Evolutionary conservation across 2,113 vertebrate species (phyloP).

Genomic region (Halichoeres trimaculatus): DNA sequence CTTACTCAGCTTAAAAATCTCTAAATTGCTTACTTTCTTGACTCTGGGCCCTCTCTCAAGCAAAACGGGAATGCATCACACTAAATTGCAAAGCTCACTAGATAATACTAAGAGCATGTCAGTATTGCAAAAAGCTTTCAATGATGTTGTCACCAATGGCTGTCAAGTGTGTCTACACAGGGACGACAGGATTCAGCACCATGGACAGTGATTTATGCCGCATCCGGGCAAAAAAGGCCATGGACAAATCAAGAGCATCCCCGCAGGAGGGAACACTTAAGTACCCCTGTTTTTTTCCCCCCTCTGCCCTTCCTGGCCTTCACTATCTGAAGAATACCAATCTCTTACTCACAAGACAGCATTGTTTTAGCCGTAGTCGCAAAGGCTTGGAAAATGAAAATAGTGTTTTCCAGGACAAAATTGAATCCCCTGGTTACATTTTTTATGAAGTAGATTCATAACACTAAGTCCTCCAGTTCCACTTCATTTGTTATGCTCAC

Average conservation of each 20-base stretch:
- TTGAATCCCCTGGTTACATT: neutral
- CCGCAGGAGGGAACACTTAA: conserved; percentile 56
- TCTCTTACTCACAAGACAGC: conserved; percentile 4
- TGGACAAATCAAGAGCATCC: conserved; percentile 59
- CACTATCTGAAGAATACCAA: conserved; percentile 48
- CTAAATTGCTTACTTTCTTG: neutral
- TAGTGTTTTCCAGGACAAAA: neutral
- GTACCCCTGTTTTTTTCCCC: conserved; percentile 27
- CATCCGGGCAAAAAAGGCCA: conserved; percentile 46
- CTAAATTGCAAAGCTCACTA: conserved; percentile 18
- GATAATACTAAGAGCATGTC: conserved; percentile 16
- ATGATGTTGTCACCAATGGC: conserved; percentile 32
- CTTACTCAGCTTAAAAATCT: neutral
- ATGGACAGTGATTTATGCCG: conserved; percentile 40
- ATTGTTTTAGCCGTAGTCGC: conserved; percentile 19
- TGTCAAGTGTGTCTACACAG: conserved; percentile 42
- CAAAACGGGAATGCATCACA: conserved; percentile 21
- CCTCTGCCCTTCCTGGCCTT: conserved; percentile 24
- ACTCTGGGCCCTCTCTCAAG: conserved; percentile 7
- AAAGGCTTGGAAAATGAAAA: neutral
- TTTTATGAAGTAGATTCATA: neutral
- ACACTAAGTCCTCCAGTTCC: neutral
- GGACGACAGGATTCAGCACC: conserved; percentile 39
- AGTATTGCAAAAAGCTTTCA: conserved; percentile 30
- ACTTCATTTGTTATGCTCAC: neutral